Evolutionary conservation across 1,140 invertebrate species (phyloP).

Genomic region (Drosophila novamexicana): DNA sequence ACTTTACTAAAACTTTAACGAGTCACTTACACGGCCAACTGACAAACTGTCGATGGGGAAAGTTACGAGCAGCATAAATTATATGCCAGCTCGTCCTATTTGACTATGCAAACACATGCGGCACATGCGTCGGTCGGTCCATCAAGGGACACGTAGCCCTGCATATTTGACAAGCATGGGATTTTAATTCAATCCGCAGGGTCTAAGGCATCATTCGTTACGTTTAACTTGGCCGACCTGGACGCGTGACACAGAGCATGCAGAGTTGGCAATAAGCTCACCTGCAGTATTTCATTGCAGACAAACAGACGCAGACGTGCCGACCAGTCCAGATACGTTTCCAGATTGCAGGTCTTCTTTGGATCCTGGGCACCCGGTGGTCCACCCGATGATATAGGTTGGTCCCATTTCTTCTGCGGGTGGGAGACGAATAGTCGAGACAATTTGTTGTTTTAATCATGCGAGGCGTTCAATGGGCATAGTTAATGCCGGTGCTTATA

Average conservation of each 20-base stretch:
- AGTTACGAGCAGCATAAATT: conserved; percentile 42
- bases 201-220: conserved; percentile 2
- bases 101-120: conserved; percentile 22
- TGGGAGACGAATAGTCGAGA: neutral
- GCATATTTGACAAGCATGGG: conserved; percentile 32
- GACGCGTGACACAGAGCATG: neutral
- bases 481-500: conserved; percentile 3
- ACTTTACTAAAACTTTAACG: conserved; percentile 40
- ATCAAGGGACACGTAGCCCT: conserved; percentile 23
- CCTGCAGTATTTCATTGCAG: conserved; percentile 84
- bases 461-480: neutral
- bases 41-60: conserved; percentile 23
- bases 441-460: conserved; percentile 2
- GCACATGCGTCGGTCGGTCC: conserved; percentile 13
- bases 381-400: conserved; percentile 73
- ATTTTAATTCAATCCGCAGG: conserved; percentile 35
- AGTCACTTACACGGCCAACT: conserved; percentile 21
- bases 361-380: conserved; percentile 80
- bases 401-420: conserved; percentile 82
- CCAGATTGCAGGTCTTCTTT: conserved; percentile 84
- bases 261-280: conserved; percentile 49
- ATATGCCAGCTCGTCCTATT: conserved; percentile 13
- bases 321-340: conserved; percentile 84
- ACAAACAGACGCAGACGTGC: conserved; percentile 83
- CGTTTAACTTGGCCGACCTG: conserved; percentile 1